Evolutionary conservation across 2,797 vertebrate species (phyloP).

Genomic region (Sciurus vulgaris): DNA sequence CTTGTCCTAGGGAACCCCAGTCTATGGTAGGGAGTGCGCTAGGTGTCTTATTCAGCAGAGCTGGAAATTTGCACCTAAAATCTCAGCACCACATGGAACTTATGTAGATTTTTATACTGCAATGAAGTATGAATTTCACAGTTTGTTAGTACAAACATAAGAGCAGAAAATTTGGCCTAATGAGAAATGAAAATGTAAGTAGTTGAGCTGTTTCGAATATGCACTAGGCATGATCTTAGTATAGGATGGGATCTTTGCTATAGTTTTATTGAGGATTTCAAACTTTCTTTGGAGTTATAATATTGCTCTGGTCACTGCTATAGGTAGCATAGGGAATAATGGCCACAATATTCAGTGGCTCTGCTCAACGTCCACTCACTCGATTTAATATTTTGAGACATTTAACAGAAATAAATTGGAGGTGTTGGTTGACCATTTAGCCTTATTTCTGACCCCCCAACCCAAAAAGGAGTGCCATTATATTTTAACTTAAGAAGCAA

Average conservation of each 20-base stretch:
- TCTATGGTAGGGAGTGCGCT: neutral
- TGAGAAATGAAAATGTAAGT: conserved; percentile 41
- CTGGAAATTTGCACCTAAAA: neutral
- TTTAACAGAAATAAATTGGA: neutral
- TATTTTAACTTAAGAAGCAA: neutral
- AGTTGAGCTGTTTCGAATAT: neutral
- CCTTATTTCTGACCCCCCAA: neutral
- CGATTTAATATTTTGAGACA: conserved; percentile 1
- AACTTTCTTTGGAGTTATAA: neutral
- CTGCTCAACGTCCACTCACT: neutral
- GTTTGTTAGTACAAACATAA: neutral
- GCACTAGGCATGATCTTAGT: neutral
- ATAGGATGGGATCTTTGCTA: neutral
- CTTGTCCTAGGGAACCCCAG: neutral
- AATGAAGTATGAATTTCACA: neutral
- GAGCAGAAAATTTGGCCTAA: neutral
- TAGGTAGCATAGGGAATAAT: neutral
- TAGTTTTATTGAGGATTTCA: neutral
- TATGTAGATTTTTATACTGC: neutral
- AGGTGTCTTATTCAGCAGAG: neutral
- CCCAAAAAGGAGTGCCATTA: neutral
- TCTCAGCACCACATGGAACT: neutral
- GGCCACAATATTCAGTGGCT: neutral
- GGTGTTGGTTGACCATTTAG: neutral
- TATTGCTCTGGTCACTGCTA: neutral